These are phyloP conservation scores for Drosophila mimetica DNA, from an alignment of 2,888 invertebrate genomes.

Conservation along the genomic window DNA sequence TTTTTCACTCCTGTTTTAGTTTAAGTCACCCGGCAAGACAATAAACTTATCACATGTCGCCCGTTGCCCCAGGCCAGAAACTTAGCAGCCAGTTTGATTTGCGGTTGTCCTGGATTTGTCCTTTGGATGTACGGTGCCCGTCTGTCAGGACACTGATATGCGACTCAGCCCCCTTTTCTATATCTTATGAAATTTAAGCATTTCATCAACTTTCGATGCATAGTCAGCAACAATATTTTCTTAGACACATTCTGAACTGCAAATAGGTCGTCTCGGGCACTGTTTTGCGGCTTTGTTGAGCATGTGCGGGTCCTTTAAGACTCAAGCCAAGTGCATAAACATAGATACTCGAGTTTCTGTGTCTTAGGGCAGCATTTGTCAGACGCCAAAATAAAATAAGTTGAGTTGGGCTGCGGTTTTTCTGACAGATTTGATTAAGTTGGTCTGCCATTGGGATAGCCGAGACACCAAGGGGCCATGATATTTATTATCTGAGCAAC, in stretches of 20 bases:
- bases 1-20: conserved; percentile 32
- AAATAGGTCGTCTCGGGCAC: conserved; percentile 34
- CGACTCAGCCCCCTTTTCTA: conserved; percentile 60
- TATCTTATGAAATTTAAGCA: conserved; percentile 41
- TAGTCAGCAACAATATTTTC: conserved; percentile 75
- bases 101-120: conserved; percentile 62
- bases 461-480: conserved; percentile 18
- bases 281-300: conserved; percentile 33
- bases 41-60: conserved; percentile 80
- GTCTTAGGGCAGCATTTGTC: conserved; percentile 69
- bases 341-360: conserved; percentile 37
- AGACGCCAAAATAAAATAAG: conserved; percentile 37
- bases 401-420: conserved; percentile 58
- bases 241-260: conserved; percentile 54
- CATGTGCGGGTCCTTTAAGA: conserved; percentile 51
- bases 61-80: conserved; percentile 54
- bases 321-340: conserved; percentile 58
- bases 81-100: conserved; percentile 73
- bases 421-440: conserved; percentile 71
- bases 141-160: conserved; percentile 81
- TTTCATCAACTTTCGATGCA: conserved; percentile 60
- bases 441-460: conserved; percentile 35
- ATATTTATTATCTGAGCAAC: not conserved
- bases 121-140: conserved; percentile 39
- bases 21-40: conserved; percentile 72